Evolutionary conservation across 2,113 vertebrate species (phyloP).

Genomic region (Etheostoma spectabile): DNA sequence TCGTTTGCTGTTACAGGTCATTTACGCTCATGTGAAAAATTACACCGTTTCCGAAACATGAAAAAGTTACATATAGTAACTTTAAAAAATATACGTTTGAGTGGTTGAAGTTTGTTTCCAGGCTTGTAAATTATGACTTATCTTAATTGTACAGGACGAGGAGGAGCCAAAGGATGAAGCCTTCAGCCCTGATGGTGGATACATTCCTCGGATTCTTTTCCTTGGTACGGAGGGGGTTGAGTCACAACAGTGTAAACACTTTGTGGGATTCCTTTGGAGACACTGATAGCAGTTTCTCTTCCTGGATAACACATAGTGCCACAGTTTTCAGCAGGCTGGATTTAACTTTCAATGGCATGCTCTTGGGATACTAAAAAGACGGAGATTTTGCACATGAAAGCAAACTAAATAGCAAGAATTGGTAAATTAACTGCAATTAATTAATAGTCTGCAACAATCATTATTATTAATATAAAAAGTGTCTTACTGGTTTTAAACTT

Average conservation of each 20-base stretch:
- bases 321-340: not conserved
- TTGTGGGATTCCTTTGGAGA: constrained; percentile 6
- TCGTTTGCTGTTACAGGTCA: too few relatives aligned
- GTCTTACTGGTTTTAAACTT: not conserved
- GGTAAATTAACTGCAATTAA: too few relatives aligned
- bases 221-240: constrained; percentile 85
- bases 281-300: not conserved
- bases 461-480: not conserved
- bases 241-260: constrained; percentile 26
- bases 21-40: too few relatives aligned
- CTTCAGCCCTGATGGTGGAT: constrained; percentile 95
- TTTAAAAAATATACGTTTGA: not conserved
- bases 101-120: not conserved
- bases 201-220: constrained; percentile 98
- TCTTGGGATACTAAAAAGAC: not conserved
- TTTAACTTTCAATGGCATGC: not conserved
- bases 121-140: not conserved
- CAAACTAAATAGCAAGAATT: not conserved
- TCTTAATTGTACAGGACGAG: constrained; percentile 89
- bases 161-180: constrained; percentile 95
- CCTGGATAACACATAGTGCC: not conserved
- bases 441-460: too few relatives aligned
- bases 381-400: not conserved
- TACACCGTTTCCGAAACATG: too few relatives aligned
- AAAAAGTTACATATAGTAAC: too few relatives aligned